Evolutionary conservation across 2,113 vertebrate genomes (phyloP), one percentile per base, ranked within the genome.

Genomic region (Todiramphus chloris): DNA sequence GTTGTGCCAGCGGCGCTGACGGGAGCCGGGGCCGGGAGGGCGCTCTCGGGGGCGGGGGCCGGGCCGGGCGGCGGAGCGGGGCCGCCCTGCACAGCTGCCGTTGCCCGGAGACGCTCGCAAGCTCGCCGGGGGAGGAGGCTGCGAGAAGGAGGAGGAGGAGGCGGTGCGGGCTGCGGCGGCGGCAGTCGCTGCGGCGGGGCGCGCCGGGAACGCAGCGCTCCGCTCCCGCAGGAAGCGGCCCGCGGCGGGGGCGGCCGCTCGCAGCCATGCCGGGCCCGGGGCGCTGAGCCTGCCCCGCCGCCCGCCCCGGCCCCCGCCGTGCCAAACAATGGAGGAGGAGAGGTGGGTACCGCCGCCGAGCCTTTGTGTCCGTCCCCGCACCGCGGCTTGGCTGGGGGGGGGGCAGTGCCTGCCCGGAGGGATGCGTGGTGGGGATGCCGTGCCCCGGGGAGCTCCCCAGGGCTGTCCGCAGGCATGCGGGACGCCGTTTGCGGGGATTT

Each of bases 181-280:
- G 64, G 64, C 96, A 93, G 95, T 94, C 81, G 92, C 88, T 88
- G 96, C 96, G 97, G 98, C 95, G 95, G 97, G 96, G 97, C 94
- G 97, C 97, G 95, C 96, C 96, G 97, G 97, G 97, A 83, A 97
- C 96, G 96, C 97, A 75, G 79, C 90, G 89, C 94, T 91, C 80
- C 58, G 93, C 88, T 41, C 96, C 90, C 89, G 91, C 88, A 97
- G 96, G 97, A 97, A 94, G 93, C 92, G 19, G 95, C 78, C 46
- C 92, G 43, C 81, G 46, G 67, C 83, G 77, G 90, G 96, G 97
- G 95, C 95, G 78, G 92, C 93, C 95, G 43, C 53, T 69, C 84
- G 97, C 97, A 97, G 97, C 97, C 96, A 96, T 97, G 98, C 97
- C 93, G 97, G 97, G 97, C 96, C 96, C 97, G 96, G 76, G 97